Percentiles rank a stretch among this genome's conserved stretches.
Conservation (phyloP, 2,113 vertebrate genomes). For the Chinchilla lanigera region DNA sequence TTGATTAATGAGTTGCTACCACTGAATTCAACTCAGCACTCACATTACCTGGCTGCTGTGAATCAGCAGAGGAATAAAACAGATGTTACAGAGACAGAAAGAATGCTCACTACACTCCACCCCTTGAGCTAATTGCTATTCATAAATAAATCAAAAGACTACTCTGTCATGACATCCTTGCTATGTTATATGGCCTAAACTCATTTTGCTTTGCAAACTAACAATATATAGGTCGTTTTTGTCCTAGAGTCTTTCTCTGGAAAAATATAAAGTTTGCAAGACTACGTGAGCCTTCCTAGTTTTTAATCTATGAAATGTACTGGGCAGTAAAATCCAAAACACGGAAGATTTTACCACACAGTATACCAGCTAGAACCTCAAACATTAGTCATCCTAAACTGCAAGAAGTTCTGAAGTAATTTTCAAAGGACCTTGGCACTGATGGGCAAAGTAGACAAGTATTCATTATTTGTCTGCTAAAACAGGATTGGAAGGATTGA, state of each 20-base stretch:
- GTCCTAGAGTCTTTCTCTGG: background rate
- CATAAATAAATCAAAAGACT: background rate
- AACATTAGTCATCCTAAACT: background rate
- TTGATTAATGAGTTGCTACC: background rate
- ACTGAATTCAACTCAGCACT: no score
- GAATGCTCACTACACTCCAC: background rate
- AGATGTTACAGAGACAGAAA: background rate
- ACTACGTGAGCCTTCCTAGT: background rate
- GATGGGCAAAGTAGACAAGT: background rate
- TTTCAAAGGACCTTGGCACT: background rate
- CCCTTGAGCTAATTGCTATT: background rate
- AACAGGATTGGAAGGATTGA: background rate
- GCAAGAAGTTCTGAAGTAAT: background rate
- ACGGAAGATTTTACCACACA: background rate
- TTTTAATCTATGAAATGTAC: background rate
- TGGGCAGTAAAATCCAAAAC: background rate
- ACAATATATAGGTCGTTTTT: background rate
- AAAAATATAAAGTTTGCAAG: background rate
- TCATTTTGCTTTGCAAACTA: background rate
- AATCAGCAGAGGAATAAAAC: no score
- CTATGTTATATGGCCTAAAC: background rate
- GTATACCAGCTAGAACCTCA: background rate
- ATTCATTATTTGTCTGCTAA: background rate
- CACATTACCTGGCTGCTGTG: rapidly evolving
- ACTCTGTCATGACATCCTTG: background rate